These are phyloP conservation scores for Hemicordylus capensis DNA, from an alignment of 2,113 vertebrate genomes.

Conservation along the genomic window DNA sequence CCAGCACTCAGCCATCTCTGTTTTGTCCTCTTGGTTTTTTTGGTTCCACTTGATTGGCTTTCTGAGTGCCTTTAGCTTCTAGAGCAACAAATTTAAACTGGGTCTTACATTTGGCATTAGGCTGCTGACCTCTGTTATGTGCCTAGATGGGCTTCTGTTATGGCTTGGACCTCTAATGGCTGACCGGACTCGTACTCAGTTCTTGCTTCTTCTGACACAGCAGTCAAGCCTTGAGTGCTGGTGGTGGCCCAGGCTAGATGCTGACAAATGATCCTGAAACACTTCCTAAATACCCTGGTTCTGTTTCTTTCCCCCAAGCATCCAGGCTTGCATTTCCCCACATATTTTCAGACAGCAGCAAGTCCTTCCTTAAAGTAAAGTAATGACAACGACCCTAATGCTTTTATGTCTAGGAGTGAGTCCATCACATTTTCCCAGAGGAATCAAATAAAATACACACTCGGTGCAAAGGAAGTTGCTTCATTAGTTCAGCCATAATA, in stretches of 20 bases:
- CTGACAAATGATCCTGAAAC: not conserved
- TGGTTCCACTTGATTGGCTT: not conserved
- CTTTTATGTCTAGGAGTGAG: constrained; percentile 8
- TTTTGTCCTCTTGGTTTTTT: too few species aligned
- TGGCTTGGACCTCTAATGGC: not conserved
- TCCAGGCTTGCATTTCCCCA: not conserved
- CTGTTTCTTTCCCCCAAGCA: not conserved
- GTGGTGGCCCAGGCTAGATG: too few species aligned
- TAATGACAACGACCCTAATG: constrained; percentile 6
- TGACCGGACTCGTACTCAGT: not conserved
- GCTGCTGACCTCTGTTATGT: not conserved
- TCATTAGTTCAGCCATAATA: not conserved
- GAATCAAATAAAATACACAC: not conserved
- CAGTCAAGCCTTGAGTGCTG: not conserved
- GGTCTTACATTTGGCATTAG: not conserved
- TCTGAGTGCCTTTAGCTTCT: not conserved
- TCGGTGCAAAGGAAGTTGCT: not conserved
- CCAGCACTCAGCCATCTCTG: not conserved
- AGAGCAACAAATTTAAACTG: not conserved
- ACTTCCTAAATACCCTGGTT: not conserved
- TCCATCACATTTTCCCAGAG: constrained; percentile 3
- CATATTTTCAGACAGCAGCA: constrained; percentile 11
- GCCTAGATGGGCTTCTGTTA: not conserved
- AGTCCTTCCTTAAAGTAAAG: constrained; percentile 28
- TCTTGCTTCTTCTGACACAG: not conserved